Evolutionary conservation across 2,797 vertebrate species (phyloP).

Genomic region (Lagorchestes hirsutus): DNA sequence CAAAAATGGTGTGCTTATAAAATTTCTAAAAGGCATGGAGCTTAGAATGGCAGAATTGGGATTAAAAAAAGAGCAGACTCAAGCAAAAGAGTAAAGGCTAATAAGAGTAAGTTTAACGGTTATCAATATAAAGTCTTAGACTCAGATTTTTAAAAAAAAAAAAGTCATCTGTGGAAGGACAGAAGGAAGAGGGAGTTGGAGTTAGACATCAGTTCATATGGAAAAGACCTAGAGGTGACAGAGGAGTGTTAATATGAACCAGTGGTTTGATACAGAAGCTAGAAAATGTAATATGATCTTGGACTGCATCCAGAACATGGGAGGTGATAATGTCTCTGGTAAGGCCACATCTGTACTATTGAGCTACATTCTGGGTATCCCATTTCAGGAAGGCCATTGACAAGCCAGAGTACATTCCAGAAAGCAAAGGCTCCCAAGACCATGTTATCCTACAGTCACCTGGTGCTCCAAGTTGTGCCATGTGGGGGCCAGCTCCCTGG

Average conservation of each 20-base stretch:
- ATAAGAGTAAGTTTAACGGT: neutral
- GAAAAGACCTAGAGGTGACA: neutral
- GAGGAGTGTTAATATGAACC: neutral
- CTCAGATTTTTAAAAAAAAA: neutral
- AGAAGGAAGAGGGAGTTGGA: neutral
- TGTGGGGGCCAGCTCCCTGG: neutral
- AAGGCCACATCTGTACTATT: neutral
- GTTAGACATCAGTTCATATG: neutral
- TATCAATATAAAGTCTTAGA: neutral
- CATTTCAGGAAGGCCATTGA: neutral
- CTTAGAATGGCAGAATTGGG: neutral
- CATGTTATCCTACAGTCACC: neutral
- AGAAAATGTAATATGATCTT: neutral
- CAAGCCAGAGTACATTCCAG: neutral
- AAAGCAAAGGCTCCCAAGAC: neutral
- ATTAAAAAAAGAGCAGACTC: neutral
- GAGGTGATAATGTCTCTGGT: neutral
- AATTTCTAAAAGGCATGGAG: neutral
- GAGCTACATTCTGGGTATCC: neutral
- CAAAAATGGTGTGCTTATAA: neutral
- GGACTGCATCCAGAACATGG: neutral
- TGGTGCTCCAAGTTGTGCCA: neutral
- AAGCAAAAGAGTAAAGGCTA: neutral
- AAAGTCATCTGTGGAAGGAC: neutral
- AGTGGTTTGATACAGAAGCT: neutral